Conservation (phyloP, 2,113 vertebrate genomes). For the Anguilla japonica region DNA sequence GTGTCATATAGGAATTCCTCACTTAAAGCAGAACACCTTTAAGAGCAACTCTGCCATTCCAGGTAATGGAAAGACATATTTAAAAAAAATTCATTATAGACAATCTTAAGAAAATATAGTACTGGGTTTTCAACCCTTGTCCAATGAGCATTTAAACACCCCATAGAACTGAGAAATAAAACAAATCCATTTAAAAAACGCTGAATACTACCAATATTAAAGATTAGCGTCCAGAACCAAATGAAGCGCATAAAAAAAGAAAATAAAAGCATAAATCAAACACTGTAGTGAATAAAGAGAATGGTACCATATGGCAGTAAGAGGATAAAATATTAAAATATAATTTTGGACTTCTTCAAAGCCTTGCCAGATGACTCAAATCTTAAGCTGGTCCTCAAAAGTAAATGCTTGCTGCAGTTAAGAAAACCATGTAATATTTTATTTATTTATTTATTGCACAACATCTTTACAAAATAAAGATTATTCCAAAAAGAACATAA, state of each 20-base stretch:
- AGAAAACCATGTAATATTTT: not conserved
- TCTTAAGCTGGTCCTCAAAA: not conserved
- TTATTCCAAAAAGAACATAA: not conserved
- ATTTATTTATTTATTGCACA: slow-evolving; percentile 5
- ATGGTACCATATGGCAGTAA: not conserved
- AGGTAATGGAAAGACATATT: not conserved
- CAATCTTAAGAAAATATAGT: not conserved
- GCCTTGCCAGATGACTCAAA: not conserved
- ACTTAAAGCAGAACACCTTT: not conserved
- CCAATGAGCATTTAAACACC: too few species aligned
- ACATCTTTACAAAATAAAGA: not conserved
- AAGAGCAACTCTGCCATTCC: not conserved
- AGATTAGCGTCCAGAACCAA: not conserved
- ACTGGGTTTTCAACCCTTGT: not conserved
- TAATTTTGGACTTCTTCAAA: not conserved
- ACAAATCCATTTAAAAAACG: not conserved
- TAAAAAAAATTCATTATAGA: not conserved
- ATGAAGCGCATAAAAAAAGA: not conserved
- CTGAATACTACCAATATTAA: not conserved
- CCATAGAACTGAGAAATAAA: not conserved
- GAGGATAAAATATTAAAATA: not conserved
- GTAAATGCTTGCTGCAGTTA: not conserved
- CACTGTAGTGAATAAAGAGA: not conserved
- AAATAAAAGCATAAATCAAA: not conserved
- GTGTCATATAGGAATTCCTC: not conserved